Conservation (phyloP, 2,888 invertebrate species). For the Tipula vernalis region DNA sequence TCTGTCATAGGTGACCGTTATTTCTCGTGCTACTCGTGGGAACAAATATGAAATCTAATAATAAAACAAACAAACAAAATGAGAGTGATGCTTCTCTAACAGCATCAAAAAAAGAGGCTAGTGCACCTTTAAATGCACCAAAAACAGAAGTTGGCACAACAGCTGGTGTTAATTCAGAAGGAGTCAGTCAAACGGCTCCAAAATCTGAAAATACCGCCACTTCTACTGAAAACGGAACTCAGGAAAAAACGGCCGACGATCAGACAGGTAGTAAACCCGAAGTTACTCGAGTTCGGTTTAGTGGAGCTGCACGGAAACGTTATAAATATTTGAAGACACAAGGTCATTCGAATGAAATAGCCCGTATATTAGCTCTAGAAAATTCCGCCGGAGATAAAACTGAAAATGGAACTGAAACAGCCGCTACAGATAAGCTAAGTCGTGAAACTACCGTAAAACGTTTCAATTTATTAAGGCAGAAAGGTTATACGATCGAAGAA, state of each 20-base stretch:
- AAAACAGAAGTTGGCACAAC: not conserved
- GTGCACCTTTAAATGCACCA: not conserved
- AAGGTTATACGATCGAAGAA: not conserved
- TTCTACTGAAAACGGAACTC: not conserved
- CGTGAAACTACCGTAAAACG: not conserved
- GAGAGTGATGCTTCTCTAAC: slow-evolving; percentile 4
- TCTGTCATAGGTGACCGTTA: not conserved
- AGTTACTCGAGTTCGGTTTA: not conserved
- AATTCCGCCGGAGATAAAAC: not conserved
- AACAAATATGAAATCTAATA: not conserved
- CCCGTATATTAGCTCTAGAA: not conserved
- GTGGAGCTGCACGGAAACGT: not conserved
- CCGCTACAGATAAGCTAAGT: not conserved
- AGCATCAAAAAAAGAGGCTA: not conserved
- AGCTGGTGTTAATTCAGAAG: not conserved
- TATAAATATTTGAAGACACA: not conserved
- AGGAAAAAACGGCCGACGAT: not conserved
- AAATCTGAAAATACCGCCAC: not conserved
- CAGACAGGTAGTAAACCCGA: not conserved
- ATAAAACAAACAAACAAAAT: not conserved
- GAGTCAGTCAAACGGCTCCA: not conserved
- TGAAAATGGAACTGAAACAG: not conserved
- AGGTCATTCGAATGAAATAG: not conserved
- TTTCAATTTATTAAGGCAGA: not conserved
- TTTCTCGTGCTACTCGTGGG: slow-evolving; percentile 4